Conservation (phyloP, 2,113 vertebrate species). For the Rana temporaria region DNA sequence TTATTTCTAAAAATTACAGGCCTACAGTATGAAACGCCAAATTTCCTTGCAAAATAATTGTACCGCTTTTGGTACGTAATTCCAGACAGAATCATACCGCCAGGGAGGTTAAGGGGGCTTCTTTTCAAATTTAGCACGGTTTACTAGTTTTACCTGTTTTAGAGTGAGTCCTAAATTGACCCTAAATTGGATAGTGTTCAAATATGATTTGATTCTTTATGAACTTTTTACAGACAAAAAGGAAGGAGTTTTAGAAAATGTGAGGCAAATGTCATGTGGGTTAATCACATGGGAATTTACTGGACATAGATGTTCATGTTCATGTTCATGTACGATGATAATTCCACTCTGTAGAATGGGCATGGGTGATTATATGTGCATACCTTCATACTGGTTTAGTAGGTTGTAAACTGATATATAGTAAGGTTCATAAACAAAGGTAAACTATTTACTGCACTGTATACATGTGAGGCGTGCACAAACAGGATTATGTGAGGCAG, state of each 20-base stretch:
- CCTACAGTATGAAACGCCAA: no score
- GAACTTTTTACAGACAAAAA: neutral
- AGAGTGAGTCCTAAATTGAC: no score
- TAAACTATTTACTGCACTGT: neutral
- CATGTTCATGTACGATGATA: neutral
- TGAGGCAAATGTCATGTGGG: neutral
- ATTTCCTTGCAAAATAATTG: no score
- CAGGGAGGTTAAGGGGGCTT: no score
- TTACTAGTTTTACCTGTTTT: no score
- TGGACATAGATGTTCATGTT: neutral
- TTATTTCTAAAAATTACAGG: no score
- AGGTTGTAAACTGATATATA: slow-evolving; percentile 1
- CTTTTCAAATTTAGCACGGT: no score
- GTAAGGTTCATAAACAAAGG: neutral
- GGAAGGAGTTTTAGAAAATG: neutral
- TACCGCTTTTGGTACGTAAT: no score
- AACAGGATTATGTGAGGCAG: neutral
- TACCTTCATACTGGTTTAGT: no score
- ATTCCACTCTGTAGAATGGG: neutral
- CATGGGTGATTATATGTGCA: neutral
- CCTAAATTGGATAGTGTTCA: no score
- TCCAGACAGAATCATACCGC: no score
- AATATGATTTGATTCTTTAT: no score
- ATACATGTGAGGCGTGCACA: slow-evolving; percentile 1
- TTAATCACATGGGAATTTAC: neutral